These are phyloP conservation scores for Tiliacea aurago DNA, from an alignment of 2,888 invertebrate species.

Conservation along the genomic window DNA sequence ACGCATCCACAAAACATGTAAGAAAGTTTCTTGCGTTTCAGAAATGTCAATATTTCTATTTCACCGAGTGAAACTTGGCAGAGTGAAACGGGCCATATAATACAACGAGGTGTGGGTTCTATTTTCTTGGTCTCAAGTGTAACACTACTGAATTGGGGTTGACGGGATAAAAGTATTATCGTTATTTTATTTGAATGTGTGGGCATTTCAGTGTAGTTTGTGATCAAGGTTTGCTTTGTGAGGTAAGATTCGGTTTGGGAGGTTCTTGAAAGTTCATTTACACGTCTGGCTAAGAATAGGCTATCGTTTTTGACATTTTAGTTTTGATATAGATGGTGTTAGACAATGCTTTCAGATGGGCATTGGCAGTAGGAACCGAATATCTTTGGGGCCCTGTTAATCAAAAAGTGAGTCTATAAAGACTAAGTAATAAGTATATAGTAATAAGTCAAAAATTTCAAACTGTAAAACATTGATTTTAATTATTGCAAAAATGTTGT, in stretches of 20 bases:
- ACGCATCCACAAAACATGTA: background rate
- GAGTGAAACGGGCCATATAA: conserved; percentile 27
- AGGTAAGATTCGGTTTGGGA: background rate
- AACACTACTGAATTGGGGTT: conserved; percentile 55
- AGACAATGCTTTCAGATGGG: background rate
- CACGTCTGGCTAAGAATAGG: background rate
- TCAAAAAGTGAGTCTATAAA: too few species aligned
- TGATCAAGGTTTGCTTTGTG: conserved; percentile 11
- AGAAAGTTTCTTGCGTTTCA: conserved; percentile 1
- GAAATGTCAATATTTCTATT: conserved; percentile 42
- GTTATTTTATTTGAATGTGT: conserved; percentile 52
- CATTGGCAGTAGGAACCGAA: background rate
- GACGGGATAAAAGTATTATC: conserved; percentile 56
- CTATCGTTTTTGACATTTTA: background rate
- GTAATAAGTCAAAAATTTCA: too few species aligned
- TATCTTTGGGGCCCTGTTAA: background rate
- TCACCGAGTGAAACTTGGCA: background rate
- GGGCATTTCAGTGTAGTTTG: conserved; percentile 28
- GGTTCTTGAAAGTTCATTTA: background rate
- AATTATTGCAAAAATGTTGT: too few species aligned
- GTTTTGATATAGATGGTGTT: background rate
- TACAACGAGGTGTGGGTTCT: conserved; percentile 37
- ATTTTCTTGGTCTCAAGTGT: conserved; percentile 41
- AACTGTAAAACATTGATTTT: too few species aligned
- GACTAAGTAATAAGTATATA: too few species aligned